Evolutionary conservation across 2,888 invertebrate species (phyloP), one percentile per base, ranked within the genome.

Genomic region (Eupithecia exiguata): DNA sequence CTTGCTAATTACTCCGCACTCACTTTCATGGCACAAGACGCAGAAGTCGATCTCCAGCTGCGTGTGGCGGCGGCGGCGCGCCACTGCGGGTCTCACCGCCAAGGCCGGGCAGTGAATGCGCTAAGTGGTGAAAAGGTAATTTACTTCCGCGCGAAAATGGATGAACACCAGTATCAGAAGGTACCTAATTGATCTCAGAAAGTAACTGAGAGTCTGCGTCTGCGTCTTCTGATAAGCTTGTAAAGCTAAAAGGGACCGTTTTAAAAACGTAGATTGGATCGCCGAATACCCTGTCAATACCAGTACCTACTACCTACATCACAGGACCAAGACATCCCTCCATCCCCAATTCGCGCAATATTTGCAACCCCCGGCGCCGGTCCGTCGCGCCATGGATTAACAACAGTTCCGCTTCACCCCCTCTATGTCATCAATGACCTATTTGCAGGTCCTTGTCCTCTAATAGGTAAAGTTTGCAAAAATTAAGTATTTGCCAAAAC

Each of bases 381-480:
- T 61, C 74, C 46, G 83, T 78, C 83, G 80, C 70, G 68, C 71
- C 77, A 68, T 66, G 43, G 73, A 70, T 67, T 78, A 62, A 9
- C 62, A 53, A 66, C 58, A 66, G 74, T 69, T 76, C 72, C 74
- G 74, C 16, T 49, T 72, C 69, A 72, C 70, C 21, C 69, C 77
- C 73, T 68, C 67, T 53, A 53, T 6, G 38, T 74, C 66, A 76
- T 73, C 70, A 67, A 58, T 81, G 82, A 77, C 84, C 85, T 76
- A 82, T 63, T 80, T 83, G 62, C 62, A 74, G 81, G 53, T 80
- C 81, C 77, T 82, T 82, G 83, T 78, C 78, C 78, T 67, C 25
- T 63, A 5, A 21, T 46, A 35, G 21, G 21, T 53, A 10, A 53
- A 53, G 9, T 53, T 43, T 67, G 46, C 36, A 35, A 43, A 68